These are phyloP conservation scores for Ornithoptera priamus DNA, from an alignment of 2,888 invertebrate species.

Conservation along the genomic window DNA sequence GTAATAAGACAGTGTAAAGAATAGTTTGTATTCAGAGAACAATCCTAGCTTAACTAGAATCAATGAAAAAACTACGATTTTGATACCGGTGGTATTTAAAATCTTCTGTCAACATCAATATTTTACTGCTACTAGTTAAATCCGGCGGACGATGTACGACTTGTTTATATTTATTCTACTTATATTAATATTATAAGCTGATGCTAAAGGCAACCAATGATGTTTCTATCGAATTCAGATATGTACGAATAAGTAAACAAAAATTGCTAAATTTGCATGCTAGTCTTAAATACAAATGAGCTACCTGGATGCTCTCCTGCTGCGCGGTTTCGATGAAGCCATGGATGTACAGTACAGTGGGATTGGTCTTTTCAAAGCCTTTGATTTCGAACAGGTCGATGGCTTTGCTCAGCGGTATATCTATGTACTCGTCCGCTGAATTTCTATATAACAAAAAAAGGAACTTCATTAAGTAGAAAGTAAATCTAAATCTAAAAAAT, in stretches of 20 bases:
- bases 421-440: slow-evolving; percentile 62
- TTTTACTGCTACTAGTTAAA: no score
- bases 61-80: not conserved
- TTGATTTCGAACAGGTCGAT: slow-evolving; percentile 64
- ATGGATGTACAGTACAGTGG: slow-evolving; percentile 80
- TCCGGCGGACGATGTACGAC: no score
- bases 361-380: slow-evolving; percentile 69
- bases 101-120: no score
- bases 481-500: no score
- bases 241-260: no score
- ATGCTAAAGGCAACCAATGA: no score
- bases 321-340: slow-evolving; percentile 80
- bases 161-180: no score
- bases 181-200: no score
- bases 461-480: not conserved
- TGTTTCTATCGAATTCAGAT: no score
- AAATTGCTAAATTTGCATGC: not conserved
- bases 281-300: slow-evolving; percentile 1
- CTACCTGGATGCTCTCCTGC: slow-evolving; percentile 78
- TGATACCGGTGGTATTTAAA: not conserved
- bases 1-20: not conserved
- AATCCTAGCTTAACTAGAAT: not conserved
- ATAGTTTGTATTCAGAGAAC: not conserved
- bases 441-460: slow-evolving; percentile 44
- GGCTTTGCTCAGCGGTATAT: slow-evolving; percentile 73